Evolutionary conservation across 2,113 vertebrate genomes (phyloP), one percentile per base, ranked within the genome.

Genomic region (Motacilla tschutschensis): DNA sequence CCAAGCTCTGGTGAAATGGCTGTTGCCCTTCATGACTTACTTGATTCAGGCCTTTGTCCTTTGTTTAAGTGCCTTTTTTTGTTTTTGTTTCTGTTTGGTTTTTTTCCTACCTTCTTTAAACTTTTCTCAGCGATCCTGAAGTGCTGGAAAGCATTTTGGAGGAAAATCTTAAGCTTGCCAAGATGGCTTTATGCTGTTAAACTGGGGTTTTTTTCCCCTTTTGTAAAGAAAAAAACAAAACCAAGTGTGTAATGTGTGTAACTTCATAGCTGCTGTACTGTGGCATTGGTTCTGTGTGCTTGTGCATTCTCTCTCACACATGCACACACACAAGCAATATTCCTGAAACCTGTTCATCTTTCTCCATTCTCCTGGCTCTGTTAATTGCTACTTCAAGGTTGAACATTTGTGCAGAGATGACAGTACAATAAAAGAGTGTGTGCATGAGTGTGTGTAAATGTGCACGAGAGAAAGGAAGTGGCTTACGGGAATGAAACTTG

Each of bases 61-160:
- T 97, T 96, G 94, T 94, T 97, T 96, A 97, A 97, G 97, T 97
- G 97, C 97, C 96, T 97, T 97, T 55, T 97, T 96, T 50, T 48
- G 40, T 84, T 89, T 91, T 82, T 97, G 40, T 40, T 40, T 40
- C 15, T 13, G 38, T 97, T 41, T 3, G 18, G 3, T 20, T 96
- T 96, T 84, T 90, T 92, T 85, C 65, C 43, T 72, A 53, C 70
- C 64, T 66, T 90, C 89, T 93, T 88, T 51, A 95, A 95, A 94
- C 82, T 95, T 80, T 95, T 95, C 95, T 97, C 95, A 95, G 93
- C 96, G 95, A 95, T 91, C 88, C 94, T 95, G 70, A 95, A 96
- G 79, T 97, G 92, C 93, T 96, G 78, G 81, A 87, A 92, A 80
- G 95, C 95, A 94, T 96, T 95, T 95, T 91, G 69, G 91, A 95